Percentiles rank a stretch among this genome's conserved stretches.
These are phyloP conservation scores for Galbula dea DNA, from an alignment of 2,113 vertebrate species.

Conservation along the genomic window DNA sequence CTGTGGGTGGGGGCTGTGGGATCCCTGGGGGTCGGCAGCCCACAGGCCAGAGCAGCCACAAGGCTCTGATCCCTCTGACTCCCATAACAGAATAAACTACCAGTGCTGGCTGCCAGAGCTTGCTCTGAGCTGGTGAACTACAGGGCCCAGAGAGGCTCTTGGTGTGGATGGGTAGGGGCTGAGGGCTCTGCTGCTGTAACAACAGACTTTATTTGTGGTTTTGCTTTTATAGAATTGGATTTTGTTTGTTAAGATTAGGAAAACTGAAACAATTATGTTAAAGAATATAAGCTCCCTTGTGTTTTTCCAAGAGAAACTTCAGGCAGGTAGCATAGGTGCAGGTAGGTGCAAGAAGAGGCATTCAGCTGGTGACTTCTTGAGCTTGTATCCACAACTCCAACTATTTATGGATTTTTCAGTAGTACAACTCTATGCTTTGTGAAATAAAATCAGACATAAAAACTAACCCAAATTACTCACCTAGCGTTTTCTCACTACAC, in stretches of 20 bases:
- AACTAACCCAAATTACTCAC: background rate
- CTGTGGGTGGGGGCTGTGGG: background rate
- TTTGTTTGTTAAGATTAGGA: background rate
- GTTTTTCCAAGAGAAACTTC: background rate
- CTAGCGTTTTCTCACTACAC: fast-evolving
- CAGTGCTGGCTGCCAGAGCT: too few species aligned
- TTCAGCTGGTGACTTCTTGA: background rate
- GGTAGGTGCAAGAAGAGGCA: background rate
- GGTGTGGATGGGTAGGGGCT: too few species aligned
- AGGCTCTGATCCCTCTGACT: background rate
- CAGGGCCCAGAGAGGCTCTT: fast-evolving
- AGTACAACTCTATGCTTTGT: background rate
- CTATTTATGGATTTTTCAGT: background rate
- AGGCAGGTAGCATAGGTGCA: fast-evolving
- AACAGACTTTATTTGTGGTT: background rate
- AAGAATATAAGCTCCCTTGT: background rate
- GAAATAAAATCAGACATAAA: background rate
- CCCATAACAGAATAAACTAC: background rate
- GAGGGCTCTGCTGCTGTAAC: background rate
- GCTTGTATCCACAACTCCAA: too few species aligned
- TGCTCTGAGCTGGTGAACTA: fast-evolving
- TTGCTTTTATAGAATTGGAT: background rate
- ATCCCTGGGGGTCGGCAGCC: background rate
- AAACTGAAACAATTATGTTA: background rate
- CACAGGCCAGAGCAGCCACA: background rate